phyloP scores from a whole-genome alignment of 2,888 invertebrate genomes.

The Ornithoptera priamus region DNA sequence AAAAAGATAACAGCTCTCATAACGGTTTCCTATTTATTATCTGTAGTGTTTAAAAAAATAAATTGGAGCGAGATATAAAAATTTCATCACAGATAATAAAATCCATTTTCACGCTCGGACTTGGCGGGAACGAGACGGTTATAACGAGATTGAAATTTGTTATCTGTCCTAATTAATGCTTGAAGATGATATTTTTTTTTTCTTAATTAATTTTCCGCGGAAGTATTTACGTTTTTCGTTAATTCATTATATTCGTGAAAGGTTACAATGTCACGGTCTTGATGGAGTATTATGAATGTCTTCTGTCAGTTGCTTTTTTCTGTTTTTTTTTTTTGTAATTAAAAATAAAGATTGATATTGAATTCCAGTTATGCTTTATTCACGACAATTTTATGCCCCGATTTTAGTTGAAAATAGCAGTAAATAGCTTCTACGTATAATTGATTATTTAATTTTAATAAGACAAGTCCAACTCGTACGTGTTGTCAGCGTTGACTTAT shows the following conservation, averaged over 20 bases:
- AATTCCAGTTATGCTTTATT: slow-evolving; percentile 6
- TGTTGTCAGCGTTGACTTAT: no score
- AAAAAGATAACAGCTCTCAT: background rate
- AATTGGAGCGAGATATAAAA: background rate
- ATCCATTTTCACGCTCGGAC: slow-evolving; percentile 11
- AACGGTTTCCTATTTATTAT: background rate
- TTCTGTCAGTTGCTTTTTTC: background rate
- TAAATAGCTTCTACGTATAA: no score
- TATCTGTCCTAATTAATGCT: slow-evolving; percentile 4
- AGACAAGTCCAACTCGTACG: no score
- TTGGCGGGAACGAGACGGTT: background rate
- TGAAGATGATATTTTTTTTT: slow-evolving; percentile 12
- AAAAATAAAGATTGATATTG: slow-evolving; percentile 7
- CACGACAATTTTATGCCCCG: slow-evolving; percentile 9
- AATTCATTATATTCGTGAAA: slow-evolving; percentile 18
- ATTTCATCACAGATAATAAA: slow-evolving; percentile 6
- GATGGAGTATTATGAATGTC: background rate
- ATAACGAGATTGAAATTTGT: background rate
- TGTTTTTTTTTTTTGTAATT: slow-evolving; percentile 6
- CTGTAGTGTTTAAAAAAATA: background rate
- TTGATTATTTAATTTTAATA: no score
- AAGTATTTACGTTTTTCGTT: background rate
- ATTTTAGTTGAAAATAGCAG: background rate
- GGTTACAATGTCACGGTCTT: slow-evolving; percentile 14
- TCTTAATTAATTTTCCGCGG: slow-evolving; percentile 6